Conservation (phyloP, 2,797 vertebrate species). For the Aldrovandia affinis region DNA sequence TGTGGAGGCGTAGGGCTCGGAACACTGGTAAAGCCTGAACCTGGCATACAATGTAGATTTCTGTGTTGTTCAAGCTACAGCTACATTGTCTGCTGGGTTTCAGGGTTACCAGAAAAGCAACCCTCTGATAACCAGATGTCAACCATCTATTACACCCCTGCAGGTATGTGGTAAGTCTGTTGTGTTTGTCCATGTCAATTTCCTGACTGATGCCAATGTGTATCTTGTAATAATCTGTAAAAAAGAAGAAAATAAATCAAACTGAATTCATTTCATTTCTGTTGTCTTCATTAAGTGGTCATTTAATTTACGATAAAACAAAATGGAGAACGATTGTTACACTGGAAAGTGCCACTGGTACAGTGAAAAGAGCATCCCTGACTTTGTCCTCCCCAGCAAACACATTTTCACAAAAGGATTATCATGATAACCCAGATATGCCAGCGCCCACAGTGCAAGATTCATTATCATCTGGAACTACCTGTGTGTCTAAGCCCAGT, state of each 20-base stretch:
- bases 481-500: conserved; percentile 37
- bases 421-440: conserved; percentile 47
- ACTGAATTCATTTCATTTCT: conserved; percentile 1
- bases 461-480: conserved; percentile 45
- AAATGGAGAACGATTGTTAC: conserved; percentile 41
- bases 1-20: neutral
- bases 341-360: conserved; percentile 39
- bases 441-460: conserved; percentile 42
- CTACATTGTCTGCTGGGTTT: conserved; percentile 99
- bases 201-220: neutral
- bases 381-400: conserved; percentile 44
- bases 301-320: conserved; percentile 23
- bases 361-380: conserved; percentile 49
- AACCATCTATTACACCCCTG: neutral
- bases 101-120: conserved; percentile 81
- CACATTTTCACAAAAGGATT: conserved; percentile 32
- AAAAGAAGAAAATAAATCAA: conserved; percentile 8
- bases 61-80: conserved; percentile 98
- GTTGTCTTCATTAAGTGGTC: neutral
- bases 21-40: conserved; percentile 87
- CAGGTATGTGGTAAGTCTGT: conserved; percentile 1
- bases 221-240: neutral
- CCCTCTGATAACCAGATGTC: conserved; percentile 14
- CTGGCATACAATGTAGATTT: conserved; percentile 99
- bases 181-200: neutral